Evolutionary conservation across 2,888 invertebrate species (phyloP).

Genomic region (Ichneumoninae sp.): DNA sequence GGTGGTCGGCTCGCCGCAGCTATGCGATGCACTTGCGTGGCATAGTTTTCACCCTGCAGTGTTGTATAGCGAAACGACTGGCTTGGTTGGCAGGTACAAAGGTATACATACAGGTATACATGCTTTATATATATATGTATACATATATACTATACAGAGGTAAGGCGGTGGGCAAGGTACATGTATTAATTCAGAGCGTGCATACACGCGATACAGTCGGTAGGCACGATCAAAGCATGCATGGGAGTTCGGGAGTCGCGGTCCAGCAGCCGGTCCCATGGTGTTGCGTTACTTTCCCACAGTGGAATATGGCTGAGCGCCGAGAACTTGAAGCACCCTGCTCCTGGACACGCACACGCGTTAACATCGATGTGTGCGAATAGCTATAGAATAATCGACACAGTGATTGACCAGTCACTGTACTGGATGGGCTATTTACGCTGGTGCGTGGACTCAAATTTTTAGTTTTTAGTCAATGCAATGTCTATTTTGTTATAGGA

Average conservation of each 20-base stretch:
- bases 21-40: slow-evolving; percentile 62
- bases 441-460: neutral
- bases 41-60: slow-evolving; percentile 59
- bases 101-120: slow-evolving; percentile 28
- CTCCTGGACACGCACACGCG: slow-evolving; percentile 33
- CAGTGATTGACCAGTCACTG: slow-evolving; percentile 14
- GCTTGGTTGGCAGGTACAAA: slow-evolving; percentile 56
- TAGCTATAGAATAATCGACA: neutral
- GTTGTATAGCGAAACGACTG: slow-evolving; percentile 37
- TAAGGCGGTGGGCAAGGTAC: slow-evolving; percentile 18
- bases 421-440: neutral
- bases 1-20: slow-evolving; percentile 66
- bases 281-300: slow-evolving; percentile 82
- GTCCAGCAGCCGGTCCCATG: slow-evolving; percentile 80
- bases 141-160: neutral
- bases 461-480: neutral
- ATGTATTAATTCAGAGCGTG: slow-evolving; percentile 58
- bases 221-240: slow-evolving; percentile 62
- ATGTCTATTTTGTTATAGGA: neutral
- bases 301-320: slow-evolving; percentile 63
- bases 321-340: slow-evolving; percentile 16
- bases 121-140: slow-evolving; percentile 6
- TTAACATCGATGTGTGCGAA: slow-evolving; percentile 36
- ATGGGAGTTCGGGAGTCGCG: slow-evolving; percentile 80
- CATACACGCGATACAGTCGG: slow-evolving; percentile 67